Conservation (phyloP, 2,113 vertebrate genomes). For the Catharus minimus region DNA sequence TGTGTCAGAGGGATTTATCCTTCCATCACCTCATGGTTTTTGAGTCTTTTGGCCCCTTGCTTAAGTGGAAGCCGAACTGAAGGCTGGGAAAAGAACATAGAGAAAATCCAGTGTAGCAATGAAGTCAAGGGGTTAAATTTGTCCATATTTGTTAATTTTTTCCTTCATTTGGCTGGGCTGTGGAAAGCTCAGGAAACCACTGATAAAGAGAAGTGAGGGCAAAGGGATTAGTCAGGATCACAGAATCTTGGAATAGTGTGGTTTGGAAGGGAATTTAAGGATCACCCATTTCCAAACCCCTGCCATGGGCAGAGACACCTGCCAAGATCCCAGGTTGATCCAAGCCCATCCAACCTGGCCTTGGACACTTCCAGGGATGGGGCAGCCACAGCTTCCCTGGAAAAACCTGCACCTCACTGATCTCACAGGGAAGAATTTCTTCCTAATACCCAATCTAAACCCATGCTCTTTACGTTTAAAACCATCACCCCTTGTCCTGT, state of each 20-base stretch:
- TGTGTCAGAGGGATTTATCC: constrained; percentile 3
- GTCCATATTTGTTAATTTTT: not conserved
- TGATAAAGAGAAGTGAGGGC: not conserved
- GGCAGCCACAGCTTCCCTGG: not conserved
- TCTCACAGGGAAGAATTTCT: not conserved
- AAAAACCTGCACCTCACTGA: fast-evolving
- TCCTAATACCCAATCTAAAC: not conserved
- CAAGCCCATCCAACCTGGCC: fast-evolving
- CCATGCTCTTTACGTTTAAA: fast-evolving
- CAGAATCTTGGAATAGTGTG: too few relatives aligned
- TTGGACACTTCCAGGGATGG: not conserved
- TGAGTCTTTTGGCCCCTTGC: not conserved
- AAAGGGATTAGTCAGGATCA: not conserved
- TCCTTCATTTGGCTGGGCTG: not conserved
- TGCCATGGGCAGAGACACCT: not conserved
- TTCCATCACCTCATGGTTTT: not conserved
- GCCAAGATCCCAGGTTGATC: not conserved
- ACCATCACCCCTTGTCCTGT: not conserved
- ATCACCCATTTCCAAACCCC: fast-evolving
- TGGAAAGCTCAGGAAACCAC: not conserved
- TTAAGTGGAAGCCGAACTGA: not conserved
- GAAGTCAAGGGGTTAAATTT: not conserved
- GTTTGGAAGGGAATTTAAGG: not conserved
- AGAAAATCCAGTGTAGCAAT: not conserved
- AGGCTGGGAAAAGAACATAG: not conserved